Evolutionary conservation across 1,140 invertebrate genomes (phyloP), one percentile per base, ranked within the genome.

Genomic region (Brachionus manjavacas): DNA sequence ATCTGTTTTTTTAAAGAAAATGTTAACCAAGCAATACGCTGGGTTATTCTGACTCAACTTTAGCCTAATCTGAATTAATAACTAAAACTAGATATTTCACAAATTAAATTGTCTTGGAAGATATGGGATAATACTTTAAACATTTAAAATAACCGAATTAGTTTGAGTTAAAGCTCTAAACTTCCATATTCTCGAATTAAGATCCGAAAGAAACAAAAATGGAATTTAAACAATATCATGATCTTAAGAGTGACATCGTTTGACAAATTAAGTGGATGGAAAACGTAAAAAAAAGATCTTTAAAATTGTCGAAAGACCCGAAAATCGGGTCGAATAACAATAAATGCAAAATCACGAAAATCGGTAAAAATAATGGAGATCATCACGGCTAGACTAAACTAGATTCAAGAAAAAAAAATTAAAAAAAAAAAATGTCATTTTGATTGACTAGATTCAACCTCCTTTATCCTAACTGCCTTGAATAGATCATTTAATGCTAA

Each of bases 391-490:
- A 35, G 20, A 68, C 66, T 68, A 68, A 31, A 28, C 66, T 68
- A 68, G 25, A 68, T 39, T 35, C 6, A 35, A 35, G 4, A 35
- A 68, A 68, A 68, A 68, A 68, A 68, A 31, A 1, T 12, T 12
- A 31, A 68, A 68, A 68, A 68, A 68, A 68, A 68, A 68, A 68
- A 68, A 68, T 68, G 66, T 68, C 66, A 68, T 68, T 68, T 68
- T 68, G 66, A 68, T 68, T 68, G 66, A 68, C 66, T 68, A 68
- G 66, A 68, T 68, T 68, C 31, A 68, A 68, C 66, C 66, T 39
- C 66, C 66, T 68, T 25, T 68, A 31, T 68, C 31, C 31, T 68
- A 68, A 68, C 66, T 68, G 66, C 66, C 66, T 28, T 68, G 25
- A 39, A 68, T 31, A 68, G 66, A 68, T 68, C 66, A 16, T 68